Conservation (phyloP, 2,113 vertebrate species). For the Dromiciops gliroides region DNA sequence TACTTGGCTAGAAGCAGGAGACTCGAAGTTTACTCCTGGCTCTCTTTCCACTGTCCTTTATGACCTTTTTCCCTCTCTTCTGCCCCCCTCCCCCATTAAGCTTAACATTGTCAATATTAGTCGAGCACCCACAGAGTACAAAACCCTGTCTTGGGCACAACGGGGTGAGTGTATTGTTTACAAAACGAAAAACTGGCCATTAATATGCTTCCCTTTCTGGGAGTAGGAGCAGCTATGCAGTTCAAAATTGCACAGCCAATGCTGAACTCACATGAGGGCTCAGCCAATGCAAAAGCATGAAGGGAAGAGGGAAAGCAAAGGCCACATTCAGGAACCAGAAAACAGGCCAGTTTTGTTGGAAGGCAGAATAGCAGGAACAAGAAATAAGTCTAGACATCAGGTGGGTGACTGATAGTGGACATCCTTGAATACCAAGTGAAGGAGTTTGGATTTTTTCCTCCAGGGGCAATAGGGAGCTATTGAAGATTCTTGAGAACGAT, state of each 20-base stretch:
- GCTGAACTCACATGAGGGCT: not conserved
- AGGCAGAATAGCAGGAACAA: no score
- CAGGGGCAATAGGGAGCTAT: no score
- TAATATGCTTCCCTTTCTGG: not conserved
- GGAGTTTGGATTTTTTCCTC: no score
- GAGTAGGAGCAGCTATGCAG: not conserved
- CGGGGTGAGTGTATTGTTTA: not conserved
- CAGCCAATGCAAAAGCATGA: no score
- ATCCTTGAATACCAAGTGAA: no score
- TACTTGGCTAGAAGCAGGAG: not conserved
- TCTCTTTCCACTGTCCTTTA: not conserved
- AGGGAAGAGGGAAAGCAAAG: no score
- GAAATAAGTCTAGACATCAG: no score
- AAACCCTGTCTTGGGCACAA: not conserved
- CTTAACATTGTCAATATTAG: not conserved
- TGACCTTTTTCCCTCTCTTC: not conserved
- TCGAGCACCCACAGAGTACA: not conserved
- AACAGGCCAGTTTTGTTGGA: no score
- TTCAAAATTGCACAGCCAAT: not conserved
- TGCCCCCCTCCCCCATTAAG: not conserved
- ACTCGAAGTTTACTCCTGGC: not conserved
- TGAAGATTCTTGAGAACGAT: no score
- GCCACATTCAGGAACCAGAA: no score
- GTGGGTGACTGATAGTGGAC: no score
- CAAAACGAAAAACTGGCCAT: slow-evolving; percentile 1